Evolutionary conservation across 2,113 vertebrate genomes (phyloP).

Genomic region (Micronycteris hirsuta): DNA sequence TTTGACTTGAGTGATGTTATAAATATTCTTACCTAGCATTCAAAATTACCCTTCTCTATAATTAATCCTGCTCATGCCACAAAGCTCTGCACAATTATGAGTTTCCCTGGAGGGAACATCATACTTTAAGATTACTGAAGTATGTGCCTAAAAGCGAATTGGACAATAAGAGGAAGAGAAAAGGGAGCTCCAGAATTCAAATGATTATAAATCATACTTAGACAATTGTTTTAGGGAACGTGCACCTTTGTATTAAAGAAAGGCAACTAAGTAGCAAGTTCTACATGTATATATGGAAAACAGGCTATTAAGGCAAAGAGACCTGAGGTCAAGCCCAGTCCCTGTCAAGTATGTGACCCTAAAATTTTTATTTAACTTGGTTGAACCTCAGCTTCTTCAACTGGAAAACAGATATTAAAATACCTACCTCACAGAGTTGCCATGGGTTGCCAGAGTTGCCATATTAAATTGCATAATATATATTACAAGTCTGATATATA

Average conservation of each 20-base stretch:
- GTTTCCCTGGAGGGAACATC: neutral
- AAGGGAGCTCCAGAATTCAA: constrained; percentile 19
- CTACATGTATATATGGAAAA: neutral
- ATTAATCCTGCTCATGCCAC: constrained; percentile 23
- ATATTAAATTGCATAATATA: neutral
- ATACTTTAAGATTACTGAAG: neutral
- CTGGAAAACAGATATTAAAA: neutral
- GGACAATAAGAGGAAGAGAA: neutral
- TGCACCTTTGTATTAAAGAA: neutral
- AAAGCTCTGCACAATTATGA: constrained; percentile 31
- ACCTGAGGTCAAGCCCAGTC: neutral
- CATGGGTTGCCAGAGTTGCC: too few species aligned
- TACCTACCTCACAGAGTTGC: neutral
- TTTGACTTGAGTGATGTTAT: constrained; percentile 9
- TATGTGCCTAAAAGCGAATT: constrained; percentile 10
- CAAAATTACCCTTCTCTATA: constrained; percentile 36
- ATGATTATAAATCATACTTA: constrained; percentile 10
- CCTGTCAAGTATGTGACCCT: neutral
- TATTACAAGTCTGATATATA: neutral
- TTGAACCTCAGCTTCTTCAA: neutral
- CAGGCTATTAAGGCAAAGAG: neutral
- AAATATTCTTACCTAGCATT: constrained; percentile 18
- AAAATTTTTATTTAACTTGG: neutral
- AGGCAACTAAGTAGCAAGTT: neutral
- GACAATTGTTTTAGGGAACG: neutral